Conservation (phyloP, 2,797 vertebrate genomes). For the Melopsittacus undulatus region DNA sequence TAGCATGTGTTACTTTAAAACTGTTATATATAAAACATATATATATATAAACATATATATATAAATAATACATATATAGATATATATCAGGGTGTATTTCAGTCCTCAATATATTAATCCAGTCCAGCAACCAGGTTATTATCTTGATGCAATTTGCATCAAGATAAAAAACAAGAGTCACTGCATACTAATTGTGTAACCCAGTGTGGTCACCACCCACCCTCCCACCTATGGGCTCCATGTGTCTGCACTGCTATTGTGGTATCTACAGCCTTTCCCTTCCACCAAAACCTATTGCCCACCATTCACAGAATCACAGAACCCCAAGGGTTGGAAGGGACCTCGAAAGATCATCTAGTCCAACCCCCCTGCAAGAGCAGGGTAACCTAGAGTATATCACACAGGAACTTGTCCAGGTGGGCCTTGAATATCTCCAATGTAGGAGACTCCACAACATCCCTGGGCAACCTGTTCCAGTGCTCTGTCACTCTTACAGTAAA, state of each 20-base stretch:
- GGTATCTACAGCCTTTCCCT: not conserved
- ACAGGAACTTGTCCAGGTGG: too few species aligned
- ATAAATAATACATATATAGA: not conserved
- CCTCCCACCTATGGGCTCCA: not conserved
- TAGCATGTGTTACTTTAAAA: not conserved
- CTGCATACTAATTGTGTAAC: not conserved
- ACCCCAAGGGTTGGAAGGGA: too few species aligned
- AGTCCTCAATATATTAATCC: constrained; percentile 25
- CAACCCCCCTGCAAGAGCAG: too few species aligned
- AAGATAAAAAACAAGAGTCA: not conserved
- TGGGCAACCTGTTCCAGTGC: too few species aligned
- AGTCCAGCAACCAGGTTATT: constrained; percentile 26
- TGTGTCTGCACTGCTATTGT: not conserved
- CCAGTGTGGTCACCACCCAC: not conserved
- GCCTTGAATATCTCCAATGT: too few species aligned
- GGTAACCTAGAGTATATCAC: too few species aligned
- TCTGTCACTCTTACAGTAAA: too few species aligned
- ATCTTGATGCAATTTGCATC: not conserved
- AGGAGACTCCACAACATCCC: too few species aligned
- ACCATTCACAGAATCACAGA: too few species aligned
- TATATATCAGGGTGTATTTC: not conserved
- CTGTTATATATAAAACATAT: not conserved
- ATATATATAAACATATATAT: not conserved
- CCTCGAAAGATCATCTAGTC: too few species aligned
- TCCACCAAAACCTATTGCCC: not conserved